Conservation (phyloP, 2,113 vertebrate species). For the Gallinago paraguaiae region DNA sequence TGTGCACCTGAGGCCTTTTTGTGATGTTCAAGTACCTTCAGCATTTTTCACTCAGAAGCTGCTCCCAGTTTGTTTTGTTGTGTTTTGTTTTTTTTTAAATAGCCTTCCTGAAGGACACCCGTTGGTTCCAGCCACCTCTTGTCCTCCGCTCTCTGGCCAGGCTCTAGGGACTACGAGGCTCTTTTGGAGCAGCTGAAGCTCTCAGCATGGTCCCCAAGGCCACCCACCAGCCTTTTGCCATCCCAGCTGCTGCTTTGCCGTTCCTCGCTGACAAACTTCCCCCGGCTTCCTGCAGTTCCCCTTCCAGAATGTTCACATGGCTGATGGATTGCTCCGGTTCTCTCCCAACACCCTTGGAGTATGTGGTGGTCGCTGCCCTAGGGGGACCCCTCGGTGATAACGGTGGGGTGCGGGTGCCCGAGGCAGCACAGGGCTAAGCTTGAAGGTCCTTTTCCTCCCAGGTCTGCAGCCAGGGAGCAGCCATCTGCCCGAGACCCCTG, state of each 20-base stretch:
- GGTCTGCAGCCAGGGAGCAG: background rate
- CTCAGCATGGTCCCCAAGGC: rapidly evolving
- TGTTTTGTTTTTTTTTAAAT: background rate
- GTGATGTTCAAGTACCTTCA: background rate
- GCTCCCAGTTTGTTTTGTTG: background rate
- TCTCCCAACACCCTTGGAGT: background rate
- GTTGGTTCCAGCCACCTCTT: background rate
- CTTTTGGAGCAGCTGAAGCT: background rate
- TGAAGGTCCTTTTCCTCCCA: background rate
- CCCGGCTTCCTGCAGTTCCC: background rate
- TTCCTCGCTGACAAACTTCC: background rate
- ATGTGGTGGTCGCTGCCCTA: background rate
- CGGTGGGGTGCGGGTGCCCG: background rate
- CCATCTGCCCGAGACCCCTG: background rate
- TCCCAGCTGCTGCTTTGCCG: background rate
- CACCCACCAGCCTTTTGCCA: background rate
- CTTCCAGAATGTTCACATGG: background rate
- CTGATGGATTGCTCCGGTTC: background rate
- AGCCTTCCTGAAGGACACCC: background rate
- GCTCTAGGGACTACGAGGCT: background rate
- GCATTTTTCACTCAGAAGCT: background rate
- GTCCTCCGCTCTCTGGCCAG: rapidly evolving
- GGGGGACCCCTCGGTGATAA: background rate
- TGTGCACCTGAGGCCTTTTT: background rate
- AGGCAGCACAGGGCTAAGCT: background rate